A percentile compares a stretch with the other conserved stretches of the same genome.
phyloP scores from a whole-genome alignment of 2,113 vertebrate species.

The Telmatochromis bifrenatus region DNA sequence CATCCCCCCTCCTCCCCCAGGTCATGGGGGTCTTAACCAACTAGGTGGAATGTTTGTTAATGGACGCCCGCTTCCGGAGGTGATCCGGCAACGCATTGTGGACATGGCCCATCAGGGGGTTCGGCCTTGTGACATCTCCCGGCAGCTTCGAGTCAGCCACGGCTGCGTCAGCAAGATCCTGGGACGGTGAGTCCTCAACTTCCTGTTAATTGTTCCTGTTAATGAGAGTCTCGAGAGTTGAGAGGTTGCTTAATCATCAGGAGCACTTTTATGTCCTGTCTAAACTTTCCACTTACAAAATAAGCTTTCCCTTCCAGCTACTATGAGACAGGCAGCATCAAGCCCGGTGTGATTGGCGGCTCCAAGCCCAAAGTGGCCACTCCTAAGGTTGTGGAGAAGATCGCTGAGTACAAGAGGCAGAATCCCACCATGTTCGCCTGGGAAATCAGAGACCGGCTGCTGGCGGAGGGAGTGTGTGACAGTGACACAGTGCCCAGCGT shows the following conservation, averaged over 20 bases:
- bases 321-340: conserved; percentile 88
- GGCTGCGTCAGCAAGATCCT: conserved; percentile 93
- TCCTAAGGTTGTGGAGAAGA: conserved; percentile 88
- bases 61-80: conserved; percentile 84
- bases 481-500: conserved; percentile 87
- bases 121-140: conserved; percentile 86
- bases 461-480: conserved; percentile 84
- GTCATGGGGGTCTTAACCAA: conserved; percentile 89
- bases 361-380: conserved; percentile 90
- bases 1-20: conserved; percentile 76
- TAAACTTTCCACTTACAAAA: neutral
- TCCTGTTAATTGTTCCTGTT: neutral
- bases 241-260: neutral
- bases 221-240: neutral
- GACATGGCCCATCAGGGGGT: conserved; percentile 90
- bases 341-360: conserved; percentile 85
- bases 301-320: conserved; percentile 59
- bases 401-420: conserved; percentile 86
- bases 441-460: conserved; percentile 85
- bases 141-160: conserved; percentile 86
- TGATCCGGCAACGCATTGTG: conserved; percentile 88
- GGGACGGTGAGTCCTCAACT: conserved; percentile 73
- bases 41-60: conserved; percentile 90
- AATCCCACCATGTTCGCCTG: conserved; percentile 92
- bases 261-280: neutral